Base-by-base conservation (phyloP, 2,113 vertebrate species). In the Nibea albiflora region DNA sequence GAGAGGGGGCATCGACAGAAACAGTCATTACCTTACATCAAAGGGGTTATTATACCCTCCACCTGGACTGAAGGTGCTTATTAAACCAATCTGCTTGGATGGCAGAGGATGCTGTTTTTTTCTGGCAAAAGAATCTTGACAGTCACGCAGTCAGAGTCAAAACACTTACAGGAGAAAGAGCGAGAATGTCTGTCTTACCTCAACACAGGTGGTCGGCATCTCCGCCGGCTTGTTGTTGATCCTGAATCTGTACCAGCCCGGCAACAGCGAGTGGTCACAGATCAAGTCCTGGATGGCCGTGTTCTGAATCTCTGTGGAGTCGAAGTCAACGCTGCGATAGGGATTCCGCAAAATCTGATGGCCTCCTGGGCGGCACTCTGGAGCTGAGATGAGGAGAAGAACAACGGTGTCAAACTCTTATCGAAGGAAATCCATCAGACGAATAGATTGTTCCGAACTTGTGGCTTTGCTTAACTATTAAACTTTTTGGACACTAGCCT, bases 221-320 rank as follows among this genome's bases (percentile, higher is more conserved):
- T 95, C 94, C 0, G 94, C 94, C 4, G 92, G 93, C 61, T 90
- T 93, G 83, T 92, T 88, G 85, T 94, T 84, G 85, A 95, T 90
- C 83, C 47, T 88, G 93, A 95, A 95, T 11, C 94, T 69, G 88
- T 95, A 95, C 95, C 95, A 95, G 70, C 89, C 95, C 0, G 93
- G 60, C 0, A 66, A 31, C 70, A 95, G 90, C 0, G 93, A 93
- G 89, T 95, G 95, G 89, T 95, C 95, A 28, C 94, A 95, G 87
- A 95, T 90, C 62, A 95, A 90, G 49, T 96, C 93, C 89, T 95
- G 94, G 78, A 95, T 96, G 61, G 95, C 92, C 0, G 86, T 94
- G 85, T 94, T 92, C 84, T 96, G 95, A 56, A 96, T 93, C 77
- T 96, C 93, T 0, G 87, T 92, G 62, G 95, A 96, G 92, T 96